These are phyloP conservation scores for Hecatera dysodea DNA, from an alignment of 2,888 invertebrate species.

Conservation along the genomic window DNA sequence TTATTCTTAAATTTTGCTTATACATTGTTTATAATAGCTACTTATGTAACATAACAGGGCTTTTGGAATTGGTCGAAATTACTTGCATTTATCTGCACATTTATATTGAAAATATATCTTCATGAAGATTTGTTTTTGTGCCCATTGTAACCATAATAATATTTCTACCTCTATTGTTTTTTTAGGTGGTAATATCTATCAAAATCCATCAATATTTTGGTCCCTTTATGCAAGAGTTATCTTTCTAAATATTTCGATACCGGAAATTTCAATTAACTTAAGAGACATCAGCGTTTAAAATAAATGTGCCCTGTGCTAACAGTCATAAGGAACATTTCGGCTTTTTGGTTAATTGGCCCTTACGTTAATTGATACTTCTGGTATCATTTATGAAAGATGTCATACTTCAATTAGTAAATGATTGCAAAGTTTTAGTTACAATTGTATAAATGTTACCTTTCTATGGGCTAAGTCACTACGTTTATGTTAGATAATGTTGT, in stretches of 20 bases:
- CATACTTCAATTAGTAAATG: constrained; percentile 13
- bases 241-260: no score
- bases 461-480: constrained; percentile 72
- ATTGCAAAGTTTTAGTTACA: constrained; percentile 47
- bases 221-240: constrained; percentile 27
- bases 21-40: constrained; percentile 45
- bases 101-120: constrained; percentile 7
- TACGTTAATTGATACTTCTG: not conserved
- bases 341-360: no score
- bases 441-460: constrained; percentile 66
- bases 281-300: no score
- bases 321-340: no score
- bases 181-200: constrained; percentile 9
- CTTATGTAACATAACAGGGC: constrained; percentile 26
- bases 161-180: constrained; percentile 30
- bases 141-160: constrained; percentile 16
- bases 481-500: constrained; percentile 59
- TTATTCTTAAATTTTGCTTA: constrained; percentile 53
- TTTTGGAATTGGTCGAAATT: constrained; percentile 41
- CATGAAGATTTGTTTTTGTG: not conserved
- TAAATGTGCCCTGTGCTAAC: no score
- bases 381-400: constrained; percentile 8
- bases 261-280: no score
- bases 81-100: constrained; percentile 51
- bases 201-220: constrained; percentile 4